These are phyloP conservation scores for Tenualosa ilisha DNA, from an alignment of 2,797 vertebrate genomes.

Conservation along the genomic window DNA sequence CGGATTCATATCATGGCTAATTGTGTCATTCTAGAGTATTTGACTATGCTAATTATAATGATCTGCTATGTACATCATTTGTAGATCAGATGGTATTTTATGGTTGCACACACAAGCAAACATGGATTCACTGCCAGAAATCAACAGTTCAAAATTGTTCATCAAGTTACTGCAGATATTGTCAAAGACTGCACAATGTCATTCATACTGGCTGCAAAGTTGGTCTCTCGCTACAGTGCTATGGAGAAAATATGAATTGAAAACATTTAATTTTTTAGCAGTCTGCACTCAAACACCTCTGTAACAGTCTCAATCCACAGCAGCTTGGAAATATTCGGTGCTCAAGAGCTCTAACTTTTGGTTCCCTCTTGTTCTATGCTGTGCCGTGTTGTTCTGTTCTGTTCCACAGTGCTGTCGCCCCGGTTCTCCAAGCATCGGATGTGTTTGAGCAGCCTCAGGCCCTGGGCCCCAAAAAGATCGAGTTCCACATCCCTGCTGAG, in stretches of 20 bases:
- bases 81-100: not conserved
- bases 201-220: not conserved
- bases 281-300: not conserved
- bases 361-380: not conserved
- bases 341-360: not conserved
- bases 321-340: not conserved
- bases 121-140: no score
- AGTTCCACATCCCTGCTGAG: conserved; percentile 90
- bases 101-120: not conserved
- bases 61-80: not conserved
- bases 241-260: not conserved
- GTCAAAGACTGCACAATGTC: not conserved
- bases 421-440: conserved; percentile 84
- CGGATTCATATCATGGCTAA: not conserved
- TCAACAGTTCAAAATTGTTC: not conserved
- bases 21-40: not conserved
- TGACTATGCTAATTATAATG: not conserved
- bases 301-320: not conserved
- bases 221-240: not conserved
- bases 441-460: conserved; percentile 90
- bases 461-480: conserved; percentile 86
- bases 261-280: not conserved
- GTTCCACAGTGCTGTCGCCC: conserved; percentile 74
- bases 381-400: not conserved
- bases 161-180: not conserved